phyloP scores from a whole-genome alignment of 2,113 vertebrate species.

The Psephotus haematonotus region DNA sequence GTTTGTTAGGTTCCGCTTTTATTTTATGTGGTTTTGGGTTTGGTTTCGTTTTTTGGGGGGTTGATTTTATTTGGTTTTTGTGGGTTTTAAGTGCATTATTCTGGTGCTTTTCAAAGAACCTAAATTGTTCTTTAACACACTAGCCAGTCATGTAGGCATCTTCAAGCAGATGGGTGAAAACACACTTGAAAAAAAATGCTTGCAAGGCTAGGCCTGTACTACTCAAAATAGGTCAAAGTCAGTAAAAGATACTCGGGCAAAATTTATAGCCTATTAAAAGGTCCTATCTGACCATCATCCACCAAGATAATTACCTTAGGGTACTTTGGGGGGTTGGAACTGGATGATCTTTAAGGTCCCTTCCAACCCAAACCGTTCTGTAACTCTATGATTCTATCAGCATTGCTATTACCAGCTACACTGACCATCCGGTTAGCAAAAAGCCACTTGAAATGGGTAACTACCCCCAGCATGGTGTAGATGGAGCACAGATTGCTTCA shows the following conservation, averaged over 20 bases:
- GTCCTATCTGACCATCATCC: neutral
- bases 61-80: neutral
- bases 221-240: neutral
- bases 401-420: neutral
- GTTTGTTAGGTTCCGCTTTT: neutral
- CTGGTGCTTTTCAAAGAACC: neutral
- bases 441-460: accelerated
- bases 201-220: neutral
- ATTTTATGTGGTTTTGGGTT: neutral
- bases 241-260: neutral
- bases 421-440: neutral
- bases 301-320: neutral
- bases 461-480: accelerated
- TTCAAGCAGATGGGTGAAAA: neutral
- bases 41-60: neutral
- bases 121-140: neutral
- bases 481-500: neutral
- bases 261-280: neutral
- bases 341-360: neutral
- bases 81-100: neutral
- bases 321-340: neutral
- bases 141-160: accelerated
- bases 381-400: neutral
- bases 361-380: neutral
- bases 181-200: neutral